Base-by-base conservation (phyloP, 2,888 invertebrate genomes). In the Aphidoletes aphidimyza region DNA sequence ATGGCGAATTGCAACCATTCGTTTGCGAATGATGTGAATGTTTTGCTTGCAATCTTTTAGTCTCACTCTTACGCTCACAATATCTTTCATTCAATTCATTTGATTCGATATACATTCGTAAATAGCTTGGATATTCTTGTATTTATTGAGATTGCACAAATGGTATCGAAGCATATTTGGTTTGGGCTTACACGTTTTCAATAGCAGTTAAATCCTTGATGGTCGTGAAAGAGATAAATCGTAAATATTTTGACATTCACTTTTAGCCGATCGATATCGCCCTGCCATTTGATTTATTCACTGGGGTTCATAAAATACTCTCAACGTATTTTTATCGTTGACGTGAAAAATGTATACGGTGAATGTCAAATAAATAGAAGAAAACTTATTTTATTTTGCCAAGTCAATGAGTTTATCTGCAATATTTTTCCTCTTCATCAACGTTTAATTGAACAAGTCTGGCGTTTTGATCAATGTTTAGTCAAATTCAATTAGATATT, bases 221-320 rank as follows among this genome's bases (percentile, higher is more conserved):
- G 69, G 26, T 30, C 69, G 30, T 69, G 69, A 26, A 69, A 69
- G 26, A 69, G 69, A 69, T 69, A 69, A 69, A 69, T 69, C 69
- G 30, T 30, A 69, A 69, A 69, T 69, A 69, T 69, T 69, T 69
- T 69, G 69, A 69, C 69, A 69, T 69, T 69, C 69, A 30, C 34
- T 69, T 69, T 30, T 69, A 69, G 30, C 69, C 69, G 30, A 69
- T 69, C 69, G 69, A 69, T 69, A 69, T 69, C 69, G 69, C 30
- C 26, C 30, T 30, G 26, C 34, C 8, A 5, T 47, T 69, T 69
- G 69, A 69, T 69, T 69, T 69, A 69, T 69, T 30, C 14, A 34
- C 0, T 30, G 69, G 30, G 30, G 69, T 69, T 26, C 69, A 34
- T 69, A 30, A 69, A 54, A 22, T n/a, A 22, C 22, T 47, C 17